Evolutionary conservation across 2,888 invertebrate genomes (phyloP), one percentile per base, ranked within the genome.

Genomic region (Blomia tropicalis): DNA sequence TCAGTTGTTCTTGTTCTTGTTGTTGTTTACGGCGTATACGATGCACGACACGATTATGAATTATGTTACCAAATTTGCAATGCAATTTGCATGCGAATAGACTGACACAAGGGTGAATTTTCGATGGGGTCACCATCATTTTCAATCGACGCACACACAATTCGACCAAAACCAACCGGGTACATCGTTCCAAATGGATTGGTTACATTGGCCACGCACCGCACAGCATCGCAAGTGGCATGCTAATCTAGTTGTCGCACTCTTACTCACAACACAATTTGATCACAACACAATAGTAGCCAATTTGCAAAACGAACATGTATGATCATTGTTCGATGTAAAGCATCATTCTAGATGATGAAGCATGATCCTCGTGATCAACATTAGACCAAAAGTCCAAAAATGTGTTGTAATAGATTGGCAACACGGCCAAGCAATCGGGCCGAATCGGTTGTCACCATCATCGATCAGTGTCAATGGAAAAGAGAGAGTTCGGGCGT

Each of bases 21-120:
- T 47, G 51, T 47, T 47, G 51, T 47, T 47, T 47, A 47, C 22
- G 27, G n/a, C 7, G 22, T 7, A 27, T 27, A n/a, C n/a, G n/a
- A n/a, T n/a, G n/a, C n/a, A n/a, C n/a, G n/a, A n/a, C n/a, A n/a
- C 27, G 51, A 47, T 27, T 47, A 47, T 47, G 51, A 47, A 47
- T 14, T 47, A 47, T n/a, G n/a, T 47, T 36, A n/a, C 7, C 7
- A 47, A 47, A 19, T 47, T 47, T n/a, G n/a, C 36, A 36, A 36
- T 36, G 17, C 51, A 17, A 47, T 47, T 47, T 47, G 51, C 51
- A 47, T 47, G 51, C 51, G 51, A 47, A 47, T 47, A 27, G 51
- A 14, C 14, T 14, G 51, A 27, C n/a, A n/a, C n/a, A n/a, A n/a
- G n/a, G n/a, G n/a, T n/a, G n/a, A n/a, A n/a, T n/a, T n/a, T n/a